These are phyloP conservation scores for Drosophila sproati DNA, from an alignment of 1,140 invertebrate genomes.

Conservation along the genomic window DNA sequence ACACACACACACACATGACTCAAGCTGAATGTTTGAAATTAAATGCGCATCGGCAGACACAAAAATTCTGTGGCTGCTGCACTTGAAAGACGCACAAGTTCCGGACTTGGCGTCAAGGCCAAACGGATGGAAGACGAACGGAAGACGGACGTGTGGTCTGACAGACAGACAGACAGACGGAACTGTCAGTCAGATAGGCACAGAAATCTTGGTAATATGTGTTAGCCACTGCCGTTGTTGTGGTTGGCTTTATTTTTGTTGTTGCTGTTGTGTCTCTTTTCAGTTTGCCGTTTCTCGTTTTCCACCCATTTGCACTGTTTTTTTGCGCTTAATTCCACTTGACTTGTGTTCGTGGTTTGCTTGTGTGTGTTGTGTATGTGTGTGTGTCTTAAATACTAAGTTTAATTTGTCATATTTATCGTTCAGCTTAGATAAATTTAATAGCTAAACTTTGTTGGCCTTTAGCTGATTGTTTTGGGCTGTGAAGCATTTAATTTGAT, in stretches of 20 bases:
- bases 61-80: slow-evolving; percentile 40
- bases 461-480: slow-evolving; percentile 60
- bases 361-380: background rate
- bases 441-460: slow-evolving; percentile 45
- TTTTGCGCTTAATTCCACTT: slow-evolving; percentile 76
- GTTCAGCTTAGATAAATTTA: slow-evolving; percentile 38
- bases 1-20: slow-evolving; percentile 15
- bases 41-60: slow-evolving; percentile 43
- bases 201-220: background rate
- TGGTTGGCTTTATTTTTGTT: slow-evolving; percentile 6
- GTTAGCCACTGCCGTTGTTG: slow-evolving; percentile 26
- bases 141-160: background rate
- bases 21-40: slow-evolving; percentile 61
- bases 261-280: slow-evolving; percentile 16
- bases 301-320: slow-evolving; percentile 75
- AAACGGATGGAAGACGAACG: slow-evolving; percentile 8
- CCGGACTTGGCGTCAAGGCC: slow-evolving; percentile 42
- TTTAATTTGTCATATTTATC: slow-evolving; percentile 54
- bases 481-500: slow-evolving; percentile 68
- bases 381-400: slow-evolving; percentile 30
- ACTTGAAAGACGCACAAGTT: slow-evolving; percentile 38
- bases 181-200: slow-evolving; percentile 38
- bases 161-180: slow-evolving; percentile 8
- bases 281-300: slow-evolving; percentile 32
- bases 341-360: slow-evolving; percentile 18